These are phyloP conservation scores for Zeugodacus cucurbitae DNA, from an alignment of 1,140 invertebrate species.

Conservation along the genomic window DNA sequence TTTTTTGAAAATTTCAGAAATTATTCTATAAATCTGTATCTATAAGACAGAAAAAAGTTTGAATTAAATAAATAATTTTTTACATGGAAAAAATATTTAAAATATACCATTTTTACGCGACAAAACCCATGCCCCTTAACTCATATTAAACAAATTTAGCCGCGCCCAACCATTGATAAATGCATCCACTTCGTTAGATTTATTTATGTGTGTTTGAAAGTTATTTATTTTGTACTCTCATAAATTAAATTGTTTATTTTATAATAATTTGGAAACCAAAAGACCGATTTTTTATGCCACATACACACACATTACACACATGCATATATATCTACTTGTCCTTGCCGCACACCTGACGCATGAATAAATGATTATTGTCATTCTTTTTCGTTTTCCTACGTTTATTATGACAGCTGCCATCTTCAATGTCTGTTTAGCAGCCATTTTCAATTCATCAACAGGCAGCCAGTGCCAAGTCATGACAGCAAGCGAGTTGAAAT, in stretches of 20 bases:
- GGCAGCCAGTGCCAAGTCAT: neutral
- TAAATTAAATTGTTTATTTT: neutral
- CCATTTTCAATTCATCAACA: conserved; percentile 24
- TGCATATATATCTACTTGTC: neutral
- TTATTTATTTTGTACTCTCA: neutral
- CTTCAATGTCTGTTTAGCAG: conserved; percentile 1
- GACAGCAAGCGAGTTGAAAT: neutral
- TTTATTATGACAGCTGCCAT: conserved; percentile 5
- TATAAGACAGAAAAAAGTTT: no score
- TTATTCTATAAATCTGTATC: no score
- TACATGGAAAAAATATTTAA: no score
- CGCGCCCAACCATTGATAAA: no score
- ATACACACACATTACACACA: no score
- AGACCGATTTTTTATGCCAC: neutral
- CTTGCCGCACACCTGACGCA: neutral
- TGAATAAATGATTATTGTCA: conserved; percentile 31
- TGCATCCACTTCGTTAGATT: neutral
- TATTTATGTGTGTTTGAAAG: neutral
- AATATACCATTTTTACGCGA: no score
- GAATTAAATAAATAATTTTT: no score
- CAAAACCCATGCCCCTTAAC: no score
- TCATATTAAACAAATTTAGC: no score
- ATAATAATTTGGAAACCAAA: neutral
- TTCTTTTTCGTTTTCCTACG: neutral
- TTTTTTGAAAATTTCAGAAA: no score